Evolutionary conservation across 2,888 invertebrate species (phyloP), one percentile per base, ranked within the genome.

Genomic region (Rhaphigaster nebulosa): DNA sequence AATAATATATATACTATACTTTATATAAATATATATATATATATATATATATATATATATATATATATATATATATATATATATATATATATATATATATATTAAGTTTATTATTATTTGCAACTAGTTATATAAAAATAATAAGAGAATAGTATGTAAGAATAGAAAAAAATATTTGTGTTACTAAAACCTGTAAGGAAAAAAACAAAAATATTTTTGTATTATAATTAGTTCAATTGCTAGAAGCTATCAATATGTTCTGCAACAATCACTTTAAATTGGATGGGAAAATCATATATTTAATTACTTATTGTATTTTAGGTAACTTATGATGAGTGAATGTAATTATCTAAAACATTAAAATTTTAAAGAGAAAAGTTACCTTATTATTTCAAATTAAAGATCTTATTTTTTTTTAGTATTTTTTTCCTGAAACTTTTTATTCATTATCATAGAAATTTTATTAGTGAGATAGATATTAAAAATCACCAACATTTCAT

Each of bases 351-450:
- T 60, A 65, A 29, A 65, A n/a, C 1, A 3, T 2, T 65, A 15
- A 70, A 70, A 70, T 20, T 34, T 34, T 70, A 34, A 20, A 20
- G 20, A 34, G 29, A 70, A 34, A 70, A 70, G 70, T 70, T 70
- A 70, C 70, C 70, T 5, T 70, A 70, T 70, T 34, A 70, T 70
- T 70, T 70, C 34, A 70, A 70, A 70, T 70, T 70, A 34, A 70
- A 70, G 34, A 18, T 70, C 65, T 65, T 65, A 29, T 65, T 65
- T 65, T n/a, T n/a, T 65, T 65, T 29, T 60, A 60, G 5, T 60
- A 29, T n/a, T 65, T 65, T 15, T 29, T 65, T 65, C 65, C 5
- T 70, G 29, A 70, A 70, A 70, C 20, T 34, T 70, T 34, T 70
- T 13, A 34, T 34, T 70, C 8, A 70, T 65, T 34, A 20, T 70